Evolutionary conservation across 2,888 invertebrate species (phyloP), one percentile per base, ranked within the genome.

Genomic region (Acleris sparsana): DNA sequence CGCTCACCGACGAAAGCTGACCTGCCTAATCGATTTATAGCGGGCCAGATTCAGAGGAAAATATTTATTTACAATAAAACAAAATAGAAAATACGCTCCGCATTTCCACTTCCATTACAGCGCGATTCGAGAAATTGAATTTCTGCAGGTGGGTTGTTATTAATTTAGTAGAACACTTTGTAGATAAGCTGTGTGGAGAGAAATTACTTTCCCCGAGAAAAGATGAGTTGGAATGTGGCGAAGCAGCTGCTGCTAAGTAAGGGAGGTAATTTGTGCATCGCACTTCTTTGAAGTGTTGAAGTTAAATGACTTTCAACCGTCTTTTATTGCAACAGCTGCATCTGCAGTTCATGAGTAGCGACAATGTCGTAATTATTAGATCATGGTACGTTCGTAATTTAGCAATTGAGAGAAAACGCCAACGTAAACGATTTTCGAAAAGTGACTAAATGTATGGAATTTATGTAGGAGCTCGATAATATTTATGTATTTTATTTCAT

Each of bases 11-110:
- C 76, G 83, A 89, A 86, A 88, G 80, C 83, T 82, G 82, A 80
- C 82, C 82, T 80, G 78, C 83, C 85, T 85, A 88, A 88, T 88
- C 87, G 86, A 88, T 88, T 88, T 87, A 85, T 77, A 80, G 82
- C 82, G 74, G 71, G 74, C 76, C 74, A 71, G 78, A 78, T 80
- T 80, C 80, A 70, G 69, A 74, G 79, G 75, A 82, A 83, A 81
- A 79, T 76, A 76, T 79, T 80, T 81, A 82, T 84, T 83, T 83
- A 80, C 80, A 78, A 78, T 75, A 74, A 83, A 83, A 78, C 81
- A 83, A 82, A 80, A 79, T 75, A 79, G 75, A 73, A 83, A 80
- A 79, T 75, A 80, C 76, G 73, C 71, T 71, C 72, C 70, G 64
- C 69, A 70, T 67, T 74, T 73, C 71, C 62, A 60, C 67, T 75